phyloP scores from a whole-genome alignment of 2,888 invertebrate species.

The Eupithecia subumbrata region DNA sequence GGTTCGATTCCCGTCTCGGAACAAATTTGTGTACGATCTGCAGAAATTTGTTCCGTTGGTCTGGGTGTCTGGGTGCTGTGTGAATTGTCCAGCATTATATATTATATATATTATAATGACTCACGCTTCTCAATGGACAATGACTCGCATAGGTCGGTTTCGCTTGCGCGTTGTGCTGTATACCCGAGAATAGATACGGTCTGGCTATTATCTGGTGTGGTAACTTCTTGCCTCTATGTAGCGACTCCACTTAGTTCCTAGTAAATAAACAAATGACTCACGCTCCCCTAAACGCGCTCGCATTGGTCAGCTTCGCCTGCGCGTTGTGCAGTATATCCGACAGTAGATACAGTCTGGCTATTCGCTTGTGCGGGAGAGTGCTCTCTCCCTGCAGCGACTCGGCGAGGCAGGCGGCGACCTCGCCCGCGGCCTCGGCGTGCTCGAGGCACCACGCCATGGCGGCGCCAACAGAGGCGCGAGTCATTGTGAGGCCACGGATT shows the following conservation, averaged over 20 bases:
- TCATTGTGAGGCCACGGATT: slow-evolving; percentile 92
- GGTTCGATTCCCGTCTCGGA: too few species aligned
- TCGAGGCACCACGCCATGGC: slow-evolving; percentile 99
- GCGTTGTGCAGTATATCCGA: slow-evolving; percentile 99
- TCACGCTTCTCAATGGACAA: too few species aligned
- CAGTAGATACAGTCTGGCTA: slow-evolving; percentile 96
- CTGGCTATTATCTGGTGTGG: slow-evolving; percentile 73
- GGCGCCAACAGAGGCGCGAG: slow-evolving; percentile 93
- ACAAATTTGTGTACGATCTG: too few species aligned
- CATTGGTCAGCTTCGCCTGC: slow-evolving; percentile 97
- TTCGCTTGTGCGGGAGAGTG: slow-evolving; percentile 93
- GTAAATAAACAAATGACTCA: slow-evolving; percentile 72
- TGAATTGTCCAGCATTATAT: too few species aligned
- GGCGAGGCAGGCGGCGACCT: slow-evolving; percentile 95
- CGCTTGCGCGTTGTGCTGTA: slow-evolving; percentile 98
- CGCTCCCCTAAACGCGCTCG: slow-evolving; percentile 95
- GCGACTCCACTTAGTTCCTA: too few species aligned
- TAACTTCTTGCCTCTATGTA: background rate
- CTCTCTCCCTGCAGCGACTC: slow-evolving; percentile 91
- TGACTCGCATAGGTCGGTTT: too few species aligned
- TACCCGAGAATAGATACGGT: slow-evolving; percentile 97
- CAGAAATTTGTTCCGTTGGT: too few species aligned
- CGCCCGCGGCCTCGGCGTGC: slow-evolving; percentile 98
- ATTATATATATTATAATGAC: too few species aligned
- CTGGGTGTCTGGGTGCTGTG: too few species aligned